Conservation (phyloP, 2,113 vertebrate genomes). For the Cyprinodon brontotheroides region DNA sequence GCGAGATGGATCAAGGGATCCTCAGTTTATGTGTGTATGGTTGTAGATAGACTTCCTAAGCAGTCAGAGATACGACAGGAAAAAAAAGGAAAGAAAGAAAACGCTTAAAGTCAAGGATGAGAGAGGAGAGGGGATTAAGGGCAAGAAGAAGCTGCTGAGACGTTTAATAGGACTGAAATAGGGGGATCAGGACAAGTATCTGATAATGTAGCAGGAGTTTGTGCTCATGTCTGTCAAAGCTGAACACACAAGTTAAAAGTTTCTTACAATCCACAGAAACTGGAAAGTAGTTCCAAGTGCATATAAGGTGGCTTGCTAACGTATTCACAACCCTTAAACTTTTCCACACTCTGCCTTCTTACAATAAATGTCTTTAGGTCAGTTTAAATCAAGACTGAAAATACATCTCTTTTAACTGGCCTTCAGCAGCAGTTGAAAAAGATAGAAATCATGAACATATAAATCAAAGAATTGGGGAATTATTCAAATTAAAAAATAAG, state of each 20-base stretch:
- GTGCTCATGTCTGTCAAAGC: constrained; percentile 7
- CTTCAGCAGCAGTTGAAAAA: no score
- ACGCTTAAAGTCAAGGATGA: constrained; percentile 35
- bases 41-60: constrained; percentile 22
- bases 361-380: background rate
- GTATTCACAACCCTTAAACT: background rate
- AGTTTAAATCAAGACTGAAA: no score
- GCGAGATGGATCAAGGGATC: constrained; percentile 27
- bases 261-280: constrained; percentile 1
- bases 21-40: constrained; percentile 19
- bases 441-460: no score
- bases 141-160: constrained; percentile 29
- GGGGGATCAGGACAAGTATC: constrained; percentile 41
- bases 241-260: constrained; percentile 15
- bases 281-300: background rate
- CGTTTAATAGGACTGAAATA: constrained; percentile 38
- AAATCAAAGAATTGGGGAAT: no score
- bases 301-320: background rate
- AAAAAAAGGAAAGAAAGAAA: constrained; percentile 5
- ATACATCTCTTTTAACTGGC: no score
- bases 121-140: constrained; percentile 46
- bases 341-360: background rate
- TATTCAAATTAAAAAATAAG: no score
- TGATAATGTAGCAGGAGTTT: constrained; percentile 28
- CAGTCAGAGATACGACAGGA: constrained; percentile 7